phyloP scores from a whole-genome alignment of 2,888 invertebrate genomes.

The Baronia brevicornis region DNA sequence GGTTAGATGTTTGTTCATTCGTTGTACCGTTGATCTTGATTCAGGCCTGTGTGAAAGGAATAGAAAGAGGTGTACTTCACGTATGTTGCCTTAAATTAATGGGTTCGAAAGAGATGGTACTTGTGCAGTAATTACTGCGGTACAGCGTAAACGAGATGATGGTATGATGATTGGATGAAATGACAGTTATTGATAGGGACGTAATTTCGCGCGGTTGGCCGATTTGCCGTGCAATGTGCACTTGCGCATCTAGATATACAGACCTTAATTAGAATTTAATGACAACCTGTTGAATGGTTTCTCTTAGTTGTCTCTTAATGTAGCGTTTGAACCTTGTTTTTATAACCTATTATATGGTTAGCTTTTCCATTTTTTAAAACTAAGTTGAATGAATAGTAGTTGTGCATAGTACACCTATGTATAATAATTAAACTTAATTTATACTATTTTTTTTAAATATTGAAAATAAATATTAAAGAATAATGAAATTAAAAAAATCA shows the following conservation, averaged over 20 bases:
- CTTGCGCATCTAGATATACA: constrained; percentile 39
- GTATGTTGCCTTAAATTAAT: constrained; percentile 53
- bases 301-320: too few relatives aligned
- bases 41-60: constrained; percentile 62
- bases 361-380: too few relatives aligned
- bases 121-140: constrained; percentile 57
- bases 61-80: constrained; percentile 49
- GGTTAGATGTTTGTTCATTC: constrained; percentile 33
- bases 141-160: constrained; percentile 67
- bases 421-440: too few relatives aligned
- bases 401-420: too few relatives aligned
- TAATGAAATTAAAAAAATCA: too few relatives aligned
- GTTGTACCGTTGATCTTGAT: constrained; percentile 35
- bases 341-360: constrained; percentile 13
- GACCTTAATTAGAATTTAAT: constrained; percentile 66
- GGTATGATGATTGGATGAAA: constrained; percentile 62
- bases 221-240: constrained; percentile 48
- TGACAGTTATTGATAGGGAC: constrained; percentile 71
- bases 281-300: constrained; percentile 38
- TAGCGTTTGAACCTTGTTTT: too few relatives aligned
- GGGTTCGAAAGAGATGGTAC: constrained; percentile 66
- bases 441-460: too few relatives aligned
- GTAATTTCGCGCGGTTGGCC: constrained; percentile 40
- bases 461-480: too few relatives aligned
- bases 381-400: too few relatives aligned